Percentiles rank a stretch among this genome's conserved stretches.
Conservation (phyloP, 2,888 invertebrate genomes). For the Epinotia demarniana region DNA sequence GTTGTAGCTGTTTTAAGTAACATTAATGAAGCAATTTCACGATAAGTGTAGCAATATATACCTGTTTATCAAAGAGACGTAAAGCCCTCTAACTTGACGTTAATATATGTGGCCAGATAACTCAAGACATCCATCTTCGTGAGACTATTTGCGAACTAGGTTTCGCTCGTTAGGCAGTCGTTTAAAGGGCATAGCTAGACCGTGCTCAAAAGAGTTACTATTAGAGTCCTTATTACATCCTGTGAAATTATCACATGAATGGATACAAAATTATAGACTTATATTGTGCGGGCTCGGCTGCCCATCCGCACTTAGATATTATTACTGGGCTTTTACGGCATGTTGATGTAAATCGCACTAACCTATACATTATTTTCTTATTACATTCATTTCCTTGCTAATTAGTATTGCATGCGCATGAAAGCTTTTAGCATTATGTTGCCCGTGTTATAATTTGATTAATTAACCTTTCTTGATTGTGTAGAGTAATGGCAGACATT, state of each 20-base stretch:
- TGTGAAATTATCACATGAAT: slow-evolving; percentile 26
- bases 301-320: slow-evolving; percentile 15
- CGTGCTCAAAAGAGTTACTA: slow-evolving; percentile 25
- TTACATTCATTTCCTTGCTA: slow-evolving; percentile 19
- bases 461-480: slow-evolving; percentile 38
- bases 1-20: not conserved
- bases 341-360: slow-evolving; percentile 26
- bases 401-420: slow-evolving; percentile 39
- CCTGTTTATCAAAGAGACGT: slow-evolving; percentile 25
- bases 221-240: slow-evolving; percentile 15
- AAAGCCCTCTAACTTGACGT: slow-evolving; percentile 34
- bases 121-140: slow-evolving; percentile 33
- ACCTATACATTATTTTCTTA: slow-evolving; percentile 26
- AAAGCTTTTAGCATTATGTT: slow-evolving; percentile 36
- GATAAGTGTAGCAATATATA: slow-evolving; percentile 5
- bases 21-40: slow-evolving; percentile 4
- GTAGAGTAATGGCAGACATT: slow-evolving; percentile 32
- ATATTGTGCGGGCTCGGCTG: slow-evolving; percentile 23
- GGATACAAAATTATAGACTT: slow-evolving; percentile 30
- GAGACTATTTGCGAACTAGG: slow-evolving; percentile 24
- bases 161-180: slow-evolving; percentile 41
- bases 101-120: slow-evolving; percentile 37
- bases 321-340: slow-evolving; percentile 31
- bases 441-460: slow-evolving; percentile 29
- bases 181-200: slow-evolving; percentile 31